Conservation (phyloP, 2,113 vertebrate genomes). For the Hylia prasina region DNA sequence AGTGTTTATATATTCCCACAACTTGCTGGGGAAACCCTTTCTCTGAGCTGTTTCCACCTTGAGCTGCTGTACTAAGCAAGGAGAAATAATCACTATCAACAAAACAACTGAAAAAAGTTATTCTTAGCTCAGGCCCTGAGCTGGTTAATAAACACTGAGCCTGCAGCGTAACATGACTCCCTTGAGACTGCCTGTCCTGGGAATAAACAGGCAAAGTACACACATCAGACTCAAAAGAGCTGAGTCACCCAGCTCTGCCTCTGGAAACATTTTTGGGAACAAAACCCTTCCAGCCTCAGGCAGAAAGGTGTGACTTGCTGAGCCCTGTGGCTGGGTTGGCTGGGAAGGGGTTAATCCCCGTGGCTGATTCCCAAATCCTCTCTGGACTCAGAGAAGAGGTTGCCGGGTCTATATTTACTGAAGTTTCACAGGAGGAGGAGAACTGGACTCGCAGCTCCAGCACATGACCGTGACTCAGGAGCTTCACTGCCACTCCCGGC, state of each 20-base stretch:
- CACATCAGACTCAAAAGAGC: constrained; percentile 41
- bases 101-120: constrained; percentile 21
- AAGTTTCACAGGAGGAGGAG: neutral
- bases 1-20: neutral
- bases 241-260: constrained; percentile 66
- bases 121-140: constrained; percentile 50
- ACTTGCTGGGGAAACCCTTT: neutral
- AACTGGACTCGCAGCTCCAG: neutral
- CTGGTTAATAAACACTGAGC: constrained; percentile 36
- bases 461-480: constrained; percentile 44
- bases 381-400: neutral
- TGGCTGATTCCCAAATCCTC: neutral
- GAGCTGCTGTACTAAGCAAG: neutral
- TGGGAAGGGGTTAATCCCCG: neutral
- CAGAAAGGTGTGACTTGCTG: neutral
- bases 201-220: constrained; percentile 61
- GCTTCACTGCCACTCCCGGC: neutral
- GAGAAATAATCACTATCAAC: neutral
- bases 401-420: neutral
- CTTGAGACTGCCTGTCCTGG: constrained; percentile 14
- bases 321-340: neutral
- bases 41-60: neutral
- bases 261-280: neutral
- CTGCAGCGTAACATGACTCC: constrained; percentile 55
- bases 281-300: neutral